A percentile compares a stretch with the other conserved stretches of the same genome.
These are phyloP conservation scores for Ursus arctos DNA, from an alignment of 2,113 vertebrate species.

Conservation along the genomic window DNA sequence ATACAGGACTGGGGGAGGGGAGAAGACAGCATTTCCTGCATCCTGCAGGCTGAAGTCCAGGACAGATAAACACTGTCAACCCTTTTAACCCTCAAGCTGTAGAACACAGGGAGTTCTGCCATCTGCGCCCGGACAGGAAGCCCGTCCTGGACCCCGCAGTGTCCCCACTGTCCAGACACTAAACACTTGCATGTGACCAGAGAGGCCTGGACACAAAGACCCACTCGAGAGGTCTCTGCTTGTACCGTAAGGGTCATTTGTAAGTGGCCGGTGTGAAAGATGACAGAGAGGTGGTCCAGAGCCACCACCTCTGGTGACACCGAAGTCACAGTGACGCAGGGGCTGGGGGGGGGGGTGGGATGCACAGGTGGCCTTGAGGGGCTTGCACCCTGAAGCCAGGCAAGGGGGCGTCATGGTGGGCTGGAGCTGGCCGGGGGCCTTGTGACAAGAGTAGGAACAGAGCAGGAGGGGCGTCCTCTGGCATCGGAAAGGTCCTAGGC, in stretches of 20 bases:
- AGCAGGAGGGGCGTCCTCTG: fast-evolving
- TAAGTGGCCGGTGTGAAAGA: neutral
- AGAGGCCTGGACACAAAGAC: neutral
- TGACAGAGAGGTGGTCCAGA: neutral
- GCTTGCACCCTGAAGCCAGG: neutral
- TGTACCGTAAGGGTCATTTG: neutral
- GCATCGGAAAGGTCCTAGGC: fast-evolving
- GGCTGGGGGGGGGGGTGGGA: neutral
- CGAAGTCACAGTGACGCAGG: neutral
- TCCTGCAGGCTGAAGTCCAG: too few species aligned
- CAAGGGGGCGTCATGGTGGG: fast-evolving
- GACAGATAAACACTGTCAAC: neutral
- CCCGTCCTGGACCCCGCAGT: fast-evolving
- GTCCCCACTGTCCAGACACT: neutral
- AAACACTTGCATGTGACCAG: neutral
- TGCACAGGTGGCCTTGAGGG: neutral
- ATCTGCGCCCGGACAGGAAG: neutral
- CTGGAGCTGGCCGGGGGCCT: fast-evolving
- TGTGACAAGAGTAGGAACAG: fast-evolving
- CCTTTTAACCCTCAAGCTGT: too few species aligned
- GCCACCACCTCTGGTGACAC: neutral
- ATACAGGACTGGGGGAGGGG: fast-evolving
- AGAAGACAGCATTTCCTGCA: neutral
- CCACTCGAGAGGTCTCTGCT: neutral
- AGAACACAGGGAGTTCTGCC: neutral